Percentiles rank a stretch among this genome's conserved stretches.
Evolutionary conservation across 2,888 invertebrate species (phyloP).

Genomic region (Germaria angustata): DNA sequence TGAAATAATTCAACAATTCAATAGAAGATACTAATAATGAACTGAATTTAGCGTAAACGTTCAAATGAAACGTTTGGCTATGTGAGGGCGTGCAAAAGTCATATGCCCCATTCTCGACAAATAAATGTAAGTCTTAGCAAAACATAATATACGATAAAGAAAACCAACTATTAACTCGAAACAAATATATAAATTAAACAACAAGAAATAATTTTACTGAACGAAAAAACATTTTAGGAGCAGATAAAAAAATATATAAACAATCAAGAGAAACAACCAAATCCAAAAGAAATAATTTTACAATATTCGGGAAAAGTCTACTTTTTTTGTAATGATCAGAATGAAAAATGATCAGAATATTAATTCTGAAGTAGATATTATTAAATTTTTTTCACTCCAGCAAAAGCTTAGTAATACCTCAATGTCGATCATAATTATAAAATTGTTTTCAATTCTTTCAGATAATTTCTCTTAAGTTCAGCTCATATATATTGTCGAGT

Average conservation of each 20-base stretch:
- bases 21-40: slow-evolving; percentile 4
- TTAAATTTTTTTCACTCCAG: too few species aligned
- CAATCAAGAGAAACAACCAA: neutral
- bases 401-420: too few species aligned
- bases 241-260: slow-evolving; percentile 2
- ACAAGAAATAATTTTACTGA: neutral
- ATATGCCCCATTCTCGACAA: neutral
- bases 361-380: too few species aligned
- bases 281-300: too few species aligned
- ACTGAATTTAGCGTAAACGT: slow-evolving; percentile 36
- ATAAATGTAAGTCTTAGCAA: neutral
- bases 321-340: too few species aligned
- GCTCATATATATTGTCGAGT: too few species aligned
- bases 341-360: too few species aligned
- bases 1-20: slow-evolving; percentile 13
- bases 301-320: too few species aligned
- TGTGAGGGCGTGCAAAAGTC: neutral
- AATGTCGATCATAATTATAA: too few species aligned
- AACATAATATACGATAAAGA: neutral
- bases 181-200: neutral
- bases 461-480: too few species aligned
- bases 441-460: too few species aligned
- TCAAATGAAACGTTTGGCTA: neutral
- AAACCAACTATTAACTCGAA: neutral
- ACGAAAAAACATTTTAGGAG: slow-evolving; percentile 15